These are phyloP conservation scores for Lonchura striata DNA, from an alignment of 2,113 vertebrate genomes.

Conservation along the genomic window DNA sequence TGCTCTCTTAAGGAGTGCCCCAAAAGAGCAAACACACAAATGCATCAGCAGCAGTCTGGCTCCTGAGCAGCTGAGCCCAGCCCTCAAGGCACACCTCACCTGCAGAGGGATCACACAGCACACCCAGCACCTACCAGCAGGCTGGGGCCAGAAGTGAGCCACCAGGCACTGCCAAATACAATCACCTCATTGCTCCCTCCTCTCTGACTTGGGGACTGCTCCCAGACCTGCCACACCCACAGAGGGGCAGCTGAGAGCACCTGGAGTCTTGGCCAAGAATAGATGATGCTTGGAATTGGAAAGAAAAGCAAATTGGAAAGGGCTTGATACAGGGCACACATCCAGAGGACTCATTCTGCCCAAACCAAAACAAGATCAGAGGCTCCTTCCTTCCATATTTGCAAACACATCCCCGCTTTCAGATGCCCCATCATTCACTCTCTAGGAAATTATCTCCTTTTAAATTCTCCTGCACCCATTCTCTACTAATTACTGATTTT, in stretches of 20 bases:
- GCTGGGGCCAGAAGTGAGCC: background rate
- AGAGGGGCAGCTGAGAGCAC: background rate
- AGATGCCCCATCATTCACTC: background rate
- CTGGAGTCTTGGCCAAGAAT: background rate
- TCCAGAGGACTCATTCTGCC: background rate
- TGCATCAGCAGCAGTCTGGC: background rate
- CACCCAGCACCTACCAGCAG: background rate
- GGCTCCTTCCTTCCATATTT: background rate
- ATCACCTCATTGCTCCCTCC: accelerated
- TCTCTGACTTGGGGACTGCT: background rate
- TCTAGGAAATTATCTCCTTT: background rate
- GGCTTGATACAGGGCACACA: background rate
- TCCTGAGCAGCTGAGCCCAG: background rate
- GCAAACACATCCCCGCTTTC: background rate
- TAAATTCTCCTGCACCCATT: background rate
- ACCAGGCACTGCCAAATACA: background rate
- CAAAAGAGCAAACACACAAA: background rate
- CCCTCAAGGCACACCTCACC: background rate
- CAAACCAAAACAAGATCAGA: background rate
- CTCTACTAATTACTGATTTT: background rate
- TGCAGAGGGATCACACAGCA: background rate
- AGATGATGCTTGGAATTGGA: background rate
- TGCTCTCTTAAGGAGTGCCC: background rate
- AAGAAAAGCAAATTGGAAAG: background rate
- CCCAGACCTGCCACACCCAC: background rate